phyloP scores from a whole-genome alignment of 2,888 invertebrate species.

The Meteorus cinctellus region DNA sequence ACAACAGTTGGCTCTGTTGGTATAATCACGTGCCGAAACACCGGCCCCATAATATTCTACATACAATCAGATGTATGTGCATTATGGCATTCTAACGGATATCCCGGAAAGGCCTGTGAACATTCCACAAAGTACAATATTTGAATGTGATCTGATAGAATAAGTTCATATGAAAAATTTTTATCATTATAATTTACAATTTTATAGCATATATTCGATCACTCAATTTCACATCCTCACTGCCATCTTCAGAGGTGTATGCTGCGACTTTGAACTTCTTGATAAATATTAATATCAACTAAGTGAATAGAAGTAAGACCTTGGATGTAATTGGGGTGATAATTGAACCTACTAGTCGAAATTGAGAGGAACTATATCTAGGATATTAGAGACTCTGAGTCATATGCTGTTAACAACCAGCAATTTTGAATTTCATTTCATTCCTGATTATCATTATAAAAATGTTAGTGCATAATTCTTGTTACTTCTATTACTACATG shows the following conservation, averaged over 20 bases:
- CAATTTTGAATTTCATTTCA: background rate
- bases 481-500: slow-evolving; percentile 2
- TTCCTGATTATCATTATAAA: background rate
- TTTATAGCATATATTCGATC: too few relatives aligned
- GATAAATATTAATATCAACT: background rate
- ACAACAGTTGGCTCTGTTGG: slow-evolving; percentile 41
- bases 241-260: background rate
- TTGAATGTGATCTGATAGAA: too few relatives aligned
- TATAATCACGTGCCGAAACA: slow-evolving; percentile 43
- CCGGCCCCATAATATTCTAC: slow-evolving; percentile 26
- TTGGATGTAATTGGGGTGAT: background rate
- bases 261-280: background rate
- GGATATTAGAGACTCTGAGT: background rate
- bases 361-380: background rate
- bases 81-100: slow-evolving; percentile 27
- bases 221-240: background rate
- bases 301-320: background rate
- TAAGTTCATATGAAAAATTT: too few relatives aligned
- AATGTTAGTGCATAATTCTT: background rate
- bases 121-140: background rate
- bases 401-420: background rate
- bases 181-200: too few relatives aligned
- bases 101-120: background rate
- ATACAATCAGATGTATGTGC: background rate
- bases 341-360: background rate